Base-by-base conservation (phyloP, 2,113 vertebrate species). In the Amia ocellicauda region DNA sequence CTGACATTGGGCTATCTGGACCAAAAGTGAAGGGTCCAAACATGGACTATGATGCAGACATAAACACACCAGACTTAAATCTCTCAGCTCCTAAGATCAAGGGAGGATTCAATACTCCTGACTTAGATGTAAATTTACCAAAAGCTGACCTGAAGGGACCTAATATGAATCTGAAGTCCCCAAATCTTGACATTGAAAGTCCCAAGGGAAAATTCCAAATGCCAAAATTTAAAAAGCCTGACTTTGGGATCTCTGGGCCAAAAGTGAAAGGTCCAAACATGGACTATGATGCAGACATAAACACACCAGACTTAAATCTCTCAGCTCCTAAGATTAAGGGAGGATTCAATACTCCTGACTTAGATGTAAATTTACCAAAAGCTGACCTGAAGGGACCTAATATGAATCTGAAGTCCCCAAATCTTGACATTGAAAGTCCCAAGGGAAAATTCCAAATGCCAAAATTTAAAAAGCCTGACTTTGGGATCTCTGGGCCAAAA, bases 371-470 rank as follows among this genome's bases (percentile, higher is more conserved):
- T 66, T 31, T 80, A 2, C 76, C 81, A 8, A 77, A 74, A 43
- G 66, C 62, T 50, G 24, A 79, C 5, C 16, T 86, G 19, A 68
- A 64, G 26, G 58, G 64, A 31, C 69, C 79, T 49, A 60, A 73
- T 56, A 2, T 77, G 53, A 68, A 83, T 19, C 19, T 80, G 3
- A n/a, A 83, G 52, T n/a, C n/a, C n/a, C n/a, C n/a, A n/a, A n/a
- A n/a, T n/a, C n/a, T n/a, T n/a, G n/a, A n/a, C n/a, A n/a, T n/a
- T 4, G 64, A 84, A 2, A 19, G 42, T 16, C 64, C 67, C 1
- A 79, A 82, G 64, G 83, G 72, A 23, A 87, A 78, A 73, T 16
- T 72, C 0, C 83, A 83, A 74, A 74, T 67, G 74, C 56, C 77
- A 2, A 86, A 28, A 4, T 49, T 82, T 0, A 88, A 83, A 42